Evolutionary conservation across 64 coral and sea anemone species (phyloP).

Genomic region (Actinia equina): DNA sequence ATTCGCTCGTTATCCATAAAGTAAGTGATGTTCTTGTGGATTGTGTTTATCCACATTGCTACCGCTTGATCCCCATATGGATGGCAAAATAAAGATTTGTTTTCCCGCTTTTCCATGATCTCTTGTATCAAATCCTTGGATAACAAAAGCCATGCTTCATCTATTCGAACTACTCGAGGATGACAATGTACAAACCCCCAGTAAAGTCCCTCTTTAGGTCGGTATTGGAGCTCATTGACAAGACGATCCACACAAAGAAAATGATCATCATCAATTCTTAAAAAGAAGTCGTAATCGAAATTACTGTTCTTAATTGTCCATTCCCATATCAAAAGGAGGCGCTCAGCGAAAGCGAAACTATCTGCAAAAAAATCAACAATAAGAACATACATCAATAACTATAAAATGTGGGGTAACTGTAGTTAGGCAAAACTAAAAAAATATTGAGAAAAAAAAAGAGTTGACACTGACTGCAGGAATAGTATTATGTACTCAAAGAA

Average conservation of each 20-base stretch:
- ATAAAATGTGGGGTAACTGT: too few species aligned
- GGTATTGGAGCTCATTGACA: slow-evolving; percentile 58
- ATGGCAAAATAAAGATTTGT: slow-evolving; percentile 64
- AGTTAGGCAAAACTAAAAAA: too few species aligned
- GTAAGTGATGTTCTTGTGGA: slow-evolving; percentile 81
- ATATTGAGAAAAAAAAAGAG: too few species aligned
- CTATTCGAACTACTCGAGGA: slow-evolving; percentile 76
- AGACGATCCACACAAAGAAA: slow-evolving; percentile 87
- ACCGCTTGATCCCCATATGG: slow-evolving; percentile 94
- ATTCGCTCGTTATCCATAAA: slow-evolving; percentile 95
- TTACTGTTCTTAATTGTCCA: slow-evolving; percentile 38
- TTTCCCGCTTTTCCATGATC: slow-evolving; percentile 60
- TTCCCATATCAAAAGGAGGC: slow-evolving; percentile 75
- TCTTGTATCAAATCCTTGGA: slow-evolving; percentile 72
- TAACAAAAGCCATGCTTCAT: slow-evolving; percentile 90
- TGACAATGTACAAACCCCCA: slow-evolving; percentile 96
- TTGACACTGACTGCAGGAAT: too few species aligned
- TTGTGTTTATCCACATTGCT: slow-evolving; percentile 80
- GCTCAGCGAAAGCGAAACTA: slow-evolving; percentile 73
- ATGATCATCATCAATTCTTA: slow-evolving; percentile 97
- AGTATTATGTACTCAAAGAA: too few species aligned
- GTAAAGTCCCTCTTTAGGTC: slow-evolving; percentile 63
- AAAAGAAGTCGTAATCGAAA: slow-evolving; percentile 65
- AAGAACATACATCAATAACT: too few species aligned
- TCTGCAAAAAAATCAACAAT: slow-evolving; percentile 22